These are phyloP conservation scores for Lonchura striata DNA, from an alignment of 2,113 vertebrate species.

Conservation along the genomic window DNA sequence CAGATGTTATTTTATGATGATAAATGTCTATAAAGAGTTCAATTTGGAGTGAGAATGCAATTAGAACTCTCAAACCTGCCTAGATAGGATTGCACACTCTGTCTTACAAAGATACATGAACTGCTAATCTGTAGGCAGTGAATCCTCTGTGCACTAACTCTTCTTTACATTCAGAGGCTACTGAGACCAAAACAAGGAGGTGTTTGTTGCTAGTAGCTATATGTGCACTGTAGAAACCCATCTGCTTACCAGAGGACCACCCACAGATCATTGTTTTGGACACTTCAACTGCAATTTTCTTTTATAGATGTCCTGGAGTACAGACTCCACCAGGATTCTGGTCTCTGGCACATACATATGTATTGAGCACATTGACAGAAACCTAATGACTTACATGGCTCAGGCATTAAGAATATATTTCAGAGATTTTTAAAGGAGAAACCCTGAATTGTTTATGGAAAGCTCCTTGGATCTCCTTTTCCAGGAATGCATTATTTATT, in stretches of 20 bases:
- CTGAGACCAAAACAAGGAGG: slow-evolving; percentile 12
- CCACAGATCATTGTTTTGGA: slow-evolving; percentile 69
- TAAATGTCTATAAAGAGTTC: not conserved
- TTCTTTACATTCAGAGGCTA: not conserved
- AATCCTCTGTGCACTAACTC: not conserved
- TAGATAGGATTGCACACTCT: not conserved
- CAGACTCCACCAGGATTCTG: slow-evolving; percentile 57
- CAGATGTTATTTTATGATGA: not conserved
- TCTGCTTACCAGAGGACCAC: slow-evolving; percentile 61
- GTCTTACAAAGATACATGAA: not conserved
- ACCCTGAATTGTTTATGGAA: slow-evolving; percentile 39
- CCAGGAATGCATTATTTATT: slow-evolving; percentile 43
- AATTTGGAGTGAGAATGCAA: not conserved
- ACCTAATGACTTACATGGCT: slow-evolving; percentile 52
- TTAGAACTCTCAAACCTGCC: not conserved
- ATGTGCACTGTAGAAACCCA: slow-evolving; percentile 30
- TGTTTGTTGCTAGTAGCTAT: slow-evolving; percentile 30
- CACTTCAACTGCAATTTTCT: slow-evolving; percentile 46
- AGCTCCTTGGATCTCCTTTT: slow-evolving; percentile 36
- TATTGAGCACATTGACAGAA: slow-evolving; percentile 59
- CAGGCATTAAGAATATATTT: slow-evolving; percentile 31
- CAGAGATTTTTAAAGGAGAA: slow-evolving; percentile 52
- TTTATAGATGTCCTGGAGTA: slow-evolving; percentile 60
- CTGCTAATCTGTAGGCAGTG: not conserved
- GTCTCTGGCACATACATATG: slow-evolving; percentile 60